Evolutionary conservation across 2,113 vertebrate species (phyloP), one percentile per base, ranked within the genome.

Genomic region (Illadopsis cleaveri): DNA sequence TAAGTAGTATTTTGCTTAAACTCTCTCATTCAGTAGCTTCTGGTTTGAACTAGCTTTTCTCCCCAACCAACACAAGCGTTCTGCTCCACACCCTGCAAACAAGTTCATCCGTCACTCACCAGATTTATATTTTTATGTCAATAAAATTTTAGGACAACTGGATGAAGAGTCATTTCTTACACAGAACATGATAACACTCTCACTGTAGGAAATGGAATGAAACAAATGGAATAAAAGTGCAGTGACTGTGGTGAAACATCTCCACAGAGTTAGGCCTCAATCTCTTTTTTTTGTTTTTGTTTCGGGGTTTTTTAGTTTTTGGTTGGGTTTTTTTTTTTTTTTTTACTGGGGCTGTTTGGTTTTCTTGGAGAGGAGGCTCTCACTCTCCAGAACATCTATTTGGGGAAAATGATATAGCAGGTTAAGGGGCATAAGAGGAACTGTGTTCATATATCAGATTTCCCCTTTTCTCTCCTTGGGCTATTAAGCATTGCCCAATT

Each of bases 141-240:
- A 71, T 85, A 82, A 95, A 71, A 87, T 82, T 95, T 90, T 88
- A 95, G 85, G 90, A 96, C 71, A 92, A 95, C 68, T 93, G 53
- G 38, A 79, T 25, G 45, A 94, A 70, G 47, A 94, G 69, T 93
- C 68, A 85, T 85, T 95, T 95, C 88, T 91, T 79, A 93, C 83
- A 95, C 11, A 93, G 53, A 95, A 79, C 44, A 68, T 88, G 81
- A 17, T 89, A 76, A 87, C 82, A 95, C 92, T 95, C 35, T 31
- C 93, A 96, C 82, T 68, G 89, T 38, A 53, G 93, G 95, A 96
- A 96, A 96, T 91, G 88, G 69, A 91, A 95, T 92, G 95, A 78
- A 91, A 90, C 64, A 69, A 94, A 93, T 92, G 77, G 94, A 90
- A 91, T 94, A 91, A 96, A 93, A 97, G 92, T 51, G 83, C 69